Evolutionary conservation across 2,113 vertebrate genomes (phyloP).

Genomic region (Peromyscus maniculatus): DNA sequence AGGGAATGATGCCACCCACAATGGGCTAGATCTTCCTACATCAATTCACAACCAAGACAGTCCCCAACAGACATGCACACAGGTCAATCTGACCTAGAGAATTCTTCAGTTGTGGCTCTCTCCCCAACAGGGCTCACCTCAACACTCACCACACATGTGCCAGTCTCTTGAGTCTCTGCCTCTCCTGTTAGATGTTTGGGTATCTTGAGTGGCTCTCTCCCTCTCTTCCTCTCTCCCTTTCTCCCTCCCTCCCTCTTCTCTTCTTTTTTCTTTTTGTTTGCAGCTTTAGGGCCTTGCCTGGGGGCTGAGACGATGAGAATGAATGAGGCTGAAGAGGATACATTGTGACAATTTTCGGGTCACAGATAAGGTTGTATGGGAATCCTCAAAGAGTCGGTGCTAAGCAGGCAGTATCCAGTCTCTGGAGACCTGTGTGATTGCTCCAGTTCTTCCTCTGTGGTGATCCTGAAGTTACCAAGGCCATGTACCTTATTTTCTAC

Average conservation of each 20-base stretch:
- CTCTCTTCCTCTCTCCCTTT: not conserved
- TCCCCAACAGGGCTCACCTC: not conserved
- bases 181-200: not conserved
- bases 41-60: not conserved
- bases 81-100: not conserved
- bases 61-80: not conserved
- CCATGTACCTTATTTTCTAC: rapidly evolving
- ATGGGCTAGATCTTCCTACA: not conserved
- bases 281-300: not conserved
- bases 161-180: not conserved
- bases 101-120: not conserved
- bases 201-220: not conserved
- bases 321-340: not conserved
- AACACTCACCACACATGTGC: not conserved
- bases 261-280: not conserved
- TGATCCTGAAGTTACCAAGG: not conserved
- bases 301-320: not conserved
- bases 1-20: not conserved
- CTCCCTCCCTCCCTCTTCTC: too few species aligned
- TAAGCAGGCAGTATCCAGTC: not conserved
- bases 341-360: not conserved
- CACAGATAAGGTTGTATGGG: not conserved
- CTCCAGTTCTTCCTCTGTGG: not conserved
- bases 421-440: not conserved
- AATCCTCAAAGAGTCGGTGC: not conserved